Evolutionary conservation across 2,113 vertebrate species (phyloP).

Genomic region (Progne subis): DNA sequence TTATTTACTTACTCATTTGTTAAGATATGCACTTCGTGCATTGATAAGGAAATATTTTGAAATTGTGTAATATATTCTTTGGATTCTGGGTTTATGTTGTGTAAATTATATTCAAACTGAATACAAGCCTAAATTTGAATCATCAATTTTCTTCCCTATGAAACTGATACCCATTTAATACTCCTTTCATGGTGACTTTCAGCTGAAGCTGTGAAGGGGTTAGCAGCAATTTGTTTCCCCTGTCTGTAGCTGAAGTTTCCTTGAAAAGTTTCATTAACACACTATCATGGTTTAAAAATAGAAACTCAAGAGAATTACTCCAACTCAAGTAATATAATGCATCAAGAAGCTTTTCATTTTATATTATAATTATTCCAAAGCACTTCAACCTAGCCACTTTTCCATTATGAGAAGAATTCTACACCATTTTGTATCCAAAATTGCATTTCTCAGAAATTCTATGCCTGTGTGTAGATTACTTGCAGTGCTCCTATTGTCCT

Average conservation of each 20-base stretch:
- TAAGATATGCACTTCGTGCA: not conserved
- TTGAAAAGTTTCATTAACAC: constrained; percentile 11
- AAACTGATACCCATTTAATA: not conserved
- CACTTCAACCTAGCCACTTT: not conserved
- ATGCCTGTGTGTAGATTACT: not conserved
- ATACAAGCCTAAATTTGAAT: not conserved
- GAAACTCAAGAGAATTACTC: not conserved
- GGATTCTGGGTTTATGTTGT: not conserved
- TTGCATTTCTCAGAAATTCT: not conserved
- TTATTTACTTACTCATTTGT: not conserved
- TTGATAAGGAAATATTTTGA: not conserved
- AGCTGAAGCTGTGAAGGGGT: not conserved
- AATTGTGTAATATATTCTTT: not conserved
- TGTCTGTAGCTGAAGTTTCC: not conserved
- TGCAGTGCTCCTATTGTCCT: not conserved
- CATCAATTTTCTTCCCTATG: not conserved
- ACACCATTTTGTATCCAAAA: not conserved
- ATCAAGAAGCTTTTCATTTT: constrained; percentile 8
- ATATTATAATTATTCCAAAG: not conserved
- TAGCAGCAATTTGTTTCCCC: not conserved
- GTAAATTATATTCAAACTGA: not conserved
- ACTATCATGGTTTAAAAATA: constrained; percentile 1
- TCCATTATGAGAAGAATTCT: not conserved
- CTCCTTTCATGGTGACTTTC: not conserved
- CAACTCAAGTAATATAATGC: not conserved